These are phyloP conservation scores for Brachionus sp. DNA, from an alignment of 1,140 invertebrate species.

Conservation along the genomic window DNA sequence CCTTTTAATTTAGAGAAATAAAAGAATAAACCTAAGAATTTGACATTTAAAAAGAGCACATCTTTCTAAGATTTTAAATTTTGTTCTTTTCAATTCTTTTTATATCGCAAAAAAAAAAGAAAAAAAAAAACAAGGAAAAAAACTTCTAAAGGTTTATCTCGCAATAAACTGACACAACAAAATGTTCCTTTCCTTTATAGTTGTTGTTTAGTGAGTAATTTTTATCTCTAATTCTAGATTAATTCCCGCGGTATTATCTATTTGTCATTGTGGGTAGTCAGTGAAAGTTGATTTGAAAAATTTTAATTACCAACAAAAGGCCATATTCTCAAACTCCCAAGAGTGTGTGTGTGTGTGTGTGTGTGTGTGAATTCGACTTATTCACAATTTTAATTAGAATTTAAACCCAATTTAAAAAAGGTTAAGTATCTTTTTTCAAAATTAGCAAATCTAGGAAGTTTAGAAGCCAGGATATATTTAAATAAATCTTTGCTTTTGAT, in stretches of 20 bases:
- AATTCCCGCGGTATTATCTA: constrained; percentile 3
- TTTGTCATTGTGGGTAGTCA: neutral
- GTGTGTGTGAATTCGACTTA: constrained; percentile 1
- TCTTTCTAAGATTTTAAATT: neutral
- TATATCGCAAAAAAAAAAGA: neutral
- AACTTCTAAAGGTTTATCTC: neutral
- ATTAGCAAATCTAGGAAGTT: constrained; percentile 19
- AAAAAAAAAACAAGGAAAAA: too few species aligned
- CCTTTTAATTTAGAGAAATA: constrained; percentile 7
- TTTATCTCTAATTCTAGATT: neutral
- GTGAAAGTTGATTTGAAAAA: constrained; percentile 9
- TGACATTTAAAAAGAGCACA: neutral
- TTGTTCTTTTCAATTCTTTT: neutral
- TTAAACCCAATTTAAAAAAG: constrained; percentile 1
- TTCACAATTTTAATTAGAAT: constrained; percentile 25
- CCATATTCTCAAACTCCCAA: constrained; percentile 1
- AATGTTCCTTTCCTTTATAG: constrained; percentile 1
- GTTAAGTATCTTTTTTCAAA: constrained; percentile 10
- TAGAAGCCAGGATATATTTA: constrained; percentile 13
- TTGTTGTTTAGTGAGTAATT: constrained; percentile 8
- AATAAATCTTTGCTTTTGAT: neutral
- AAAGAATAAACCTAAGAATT: neutral
- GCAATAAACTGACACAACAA: constrained; percentile 7
- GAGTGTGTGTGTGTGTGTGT: neutral
- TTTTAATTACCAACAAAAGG: constrained; percentile 13